Conservation (phyloP, 2,113 vertebrate genomes). For the Kryptolebias marmoratus region DNA sequence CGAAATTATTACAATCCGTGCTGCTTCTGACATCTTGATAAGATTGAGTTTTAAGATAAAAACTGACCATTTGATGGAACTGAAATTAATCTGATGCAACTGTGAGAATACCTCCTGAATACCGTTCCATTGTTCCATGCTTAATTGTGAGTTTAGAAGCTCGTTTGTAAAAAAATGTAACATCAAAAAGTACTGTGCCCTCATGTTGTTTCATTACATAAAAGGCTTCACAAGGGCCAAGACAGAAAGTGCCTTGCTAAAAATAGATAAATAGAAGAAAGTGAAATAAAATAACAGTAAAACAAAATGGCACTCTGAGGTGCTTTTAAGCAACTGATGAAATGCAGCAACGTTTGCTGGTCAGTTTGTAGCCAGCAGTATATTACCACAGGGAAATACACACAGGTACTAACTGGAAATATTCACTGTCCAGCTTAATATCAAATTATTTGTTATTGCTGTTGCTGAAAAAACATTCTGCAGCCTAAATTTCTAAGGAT, state of each 20-base stretch:
- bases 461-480: too few relatives aligned
- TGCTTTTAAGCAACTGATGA: constrained; percentile 17
- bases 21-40: constrained; percentile 2
- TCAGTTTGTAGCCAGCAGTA: background rate
- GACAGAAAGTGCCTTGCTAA: constrained; percentile 5
- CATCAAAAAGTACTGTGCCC: background rate
- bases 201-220: constrained; percentile 3
- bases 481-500: too few relatives aligned
- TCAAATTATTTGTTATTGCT: too few relatives aligned
- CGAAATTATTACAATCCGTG: background rate
- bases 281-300: constrained; percentile 1
- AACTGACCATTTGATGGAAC: constrained; percentile 13
- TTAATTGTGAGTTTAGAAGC: background rate
- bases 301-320: constrained; percentile 14
- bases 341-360: constrained; percentile 13
- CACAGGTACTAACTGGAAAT: background rate
- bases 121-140: background rate
- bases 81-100: background rate
- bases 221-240: background rate
- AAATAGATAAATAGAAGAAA: constrained; percentile 11
- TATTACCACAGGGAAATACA: constrained; percentile 5
- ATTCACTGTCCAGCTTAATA: background rate
- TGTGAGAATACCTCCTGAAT: background rate
- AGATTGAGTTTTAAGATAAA: background rate
- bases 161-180: too few relatives aligned